Conservation (phyloP, 1,140 invertebrate species). For the Mizuhopecten yessoensis region DNA sequence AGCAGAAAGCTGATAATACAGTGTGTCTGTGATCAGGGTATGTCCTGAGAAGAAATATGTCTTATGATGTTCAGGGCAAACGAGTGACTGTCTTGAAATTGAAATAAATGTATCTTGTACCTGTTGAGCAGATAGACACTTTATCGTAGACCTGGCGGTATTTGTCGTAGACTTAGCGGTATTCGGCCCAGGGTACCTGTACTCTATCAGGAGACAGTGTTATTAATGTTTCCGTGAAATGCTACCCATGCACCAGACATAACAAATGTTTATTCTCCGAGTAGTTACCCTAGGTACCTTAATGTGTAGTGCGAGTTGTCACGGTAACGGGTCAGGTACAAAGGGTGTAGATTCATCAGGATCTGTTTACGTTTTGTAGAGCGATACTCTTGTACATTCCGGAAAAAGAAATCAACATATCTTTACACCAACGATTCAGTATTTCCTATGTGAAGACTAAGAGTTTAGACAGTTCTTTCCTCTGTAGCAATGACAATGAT, state of each 20-base stretch:
- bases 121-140: not conserved
- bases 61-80: not conserved
- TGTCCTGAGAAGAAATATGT: not conserved
- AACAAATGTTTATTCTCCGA: not conserved
- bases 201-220: not conserved
- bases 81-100: not conserved
- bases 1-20: not conserved
- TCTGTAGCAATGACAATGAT: not conserved
- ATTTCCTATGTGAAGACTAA: not conserved
- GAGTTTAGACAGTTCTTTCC: not conserved
- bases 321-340: conserved; percentile 15
- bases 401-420: not conserved
- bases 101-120: not conserved
- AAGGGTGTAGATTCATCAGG: not conserved
- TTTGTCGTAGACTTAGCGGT: not conserved
- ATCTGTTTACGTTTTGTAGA: not conserved
- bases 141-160: not conserved
- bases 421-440: not conserved
- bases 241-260: not conserved
- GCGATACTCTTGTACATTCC: conserved; percentile 26
- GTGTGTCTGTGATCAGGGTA: not conserved
- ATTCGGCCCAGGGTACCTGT: not conserved
- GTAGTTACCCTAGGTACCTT: not conserved
- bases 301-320: not conserved
- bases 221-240: conserved; percentile 11